Evolutionary conservation across 2,797 vertebrate genomes (phyloP).

Genomic region (Peromyscus attwateri): DNA sequence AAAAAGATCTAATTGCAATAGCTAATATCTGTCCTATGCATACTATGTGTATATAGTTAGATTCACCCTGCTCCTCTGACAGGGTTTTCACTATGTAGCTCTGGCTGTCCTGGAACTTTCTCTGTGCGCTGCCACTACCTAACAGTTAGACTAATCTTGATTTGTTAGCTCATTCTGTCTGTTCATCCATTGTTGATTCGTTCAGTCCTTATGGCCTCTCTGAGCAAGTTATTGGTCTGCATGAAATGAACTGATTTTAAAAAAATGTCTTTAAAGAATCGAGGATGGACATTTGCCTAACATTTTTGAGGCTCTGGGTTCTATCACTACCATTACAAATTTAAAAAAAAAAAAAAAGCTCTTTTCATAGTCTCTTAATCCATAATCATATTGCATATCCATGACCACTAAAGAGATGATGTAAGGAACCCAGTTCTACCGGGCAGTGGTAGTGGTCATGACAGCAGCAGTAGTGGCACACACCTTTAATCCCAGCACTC

Average conservation of each 20-base stretch:
- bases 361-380: not conserved
- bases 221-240: not conserved
- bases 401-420: not conserved
- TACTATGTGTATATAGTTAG: not conserved
- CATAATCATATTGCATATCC: not conserved
- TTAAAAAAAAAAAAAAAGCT: not conserved
- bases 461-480: too few species aligned
- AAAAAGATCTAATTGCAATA: not conserved
- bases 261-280: not conserved
- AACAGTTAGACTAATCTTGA: not conserved
- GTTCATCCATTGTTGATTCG: not conserved
- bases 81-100: not conserved
- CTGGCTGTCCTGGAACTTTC: not conserved
- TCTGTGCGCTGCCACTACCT: not conserved
- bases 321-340: not conserved
- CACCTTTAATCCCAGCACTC: too few species aligned
- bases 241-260: not conserved
- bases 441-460: too few species aligned
- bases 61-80: not conserved
- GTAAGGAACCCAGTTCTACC: not conserved
- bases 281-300: not conserved
- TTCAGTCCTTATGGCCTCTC: not conserved
- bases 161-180: not conserved
- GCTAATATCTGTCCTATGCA: not conserved
- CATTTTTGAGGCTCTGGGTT: not conserved